Percentiles rank a stretch among this genome's conserved stretches.
Evolutionary conservation across 30 jellyfish, hydroid and myxozoan species (phyloP).

Genomic region (Cassiopea andromeda): DNA sequence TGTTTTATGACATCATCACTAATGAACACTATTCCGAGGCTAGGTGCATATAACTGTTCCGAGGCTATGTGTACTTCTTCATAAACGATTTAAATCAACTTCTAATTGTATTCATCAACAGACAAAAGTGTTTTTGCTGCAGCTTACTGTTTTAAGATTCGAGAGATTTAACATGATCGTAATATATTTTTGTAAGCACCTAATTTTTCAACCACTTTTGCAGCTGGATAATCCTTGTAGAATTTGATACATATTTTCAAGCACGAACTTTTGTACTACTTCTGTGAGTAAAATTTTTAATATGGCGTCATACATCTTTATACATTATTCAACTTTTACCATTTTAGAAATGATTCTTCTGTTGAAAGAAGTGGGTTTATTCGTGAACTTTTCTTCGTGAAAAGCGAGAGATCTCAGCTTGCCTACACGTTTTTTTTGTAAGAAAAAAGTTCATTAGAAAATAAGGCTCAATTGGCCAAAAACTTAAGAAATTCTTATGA

Average conservation of each 20-base stretch:
- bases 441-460: too few species aligned
- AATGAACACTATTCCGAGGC: too few species aligned
- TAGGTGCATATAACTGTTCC: too few species aligned
- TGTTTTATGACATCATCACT: too few species aligned
- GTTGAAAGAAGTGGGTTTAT: too few species aligned
- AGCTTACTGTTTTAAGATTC: not conserved
- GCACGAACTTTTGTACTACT: not conserved
- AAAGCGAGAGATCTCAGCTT: too few species aligned
- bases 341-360: not conserved
- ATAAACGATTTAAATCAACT: too few species aligned
- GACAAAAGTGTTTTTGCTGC: not conserved
- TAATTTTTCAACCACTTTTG: not conserved
- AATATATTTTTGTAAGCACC: conserved; percentile 14
- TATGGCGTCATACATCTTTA: not conserved
- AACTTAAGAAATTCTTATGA: too few species aligned
- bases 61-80: too few species aligned
- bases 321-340: not conserved
- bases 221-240: not conserved
- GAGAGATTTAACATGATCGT: not conserved
- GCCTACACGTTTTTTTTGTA: too few species aligned
- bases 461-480: too few species aligned
- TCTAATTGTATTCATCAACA: not conserved
- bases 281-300: not conserved
- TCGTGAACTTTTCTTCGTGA: too few species aligned
- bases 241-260: not conserved